Evolutionary conservation across 2,797 vertebrate species (phyloP), one percentile per base, ranked within the genome.

Genomic region (Myotis planiceps): DNA sequence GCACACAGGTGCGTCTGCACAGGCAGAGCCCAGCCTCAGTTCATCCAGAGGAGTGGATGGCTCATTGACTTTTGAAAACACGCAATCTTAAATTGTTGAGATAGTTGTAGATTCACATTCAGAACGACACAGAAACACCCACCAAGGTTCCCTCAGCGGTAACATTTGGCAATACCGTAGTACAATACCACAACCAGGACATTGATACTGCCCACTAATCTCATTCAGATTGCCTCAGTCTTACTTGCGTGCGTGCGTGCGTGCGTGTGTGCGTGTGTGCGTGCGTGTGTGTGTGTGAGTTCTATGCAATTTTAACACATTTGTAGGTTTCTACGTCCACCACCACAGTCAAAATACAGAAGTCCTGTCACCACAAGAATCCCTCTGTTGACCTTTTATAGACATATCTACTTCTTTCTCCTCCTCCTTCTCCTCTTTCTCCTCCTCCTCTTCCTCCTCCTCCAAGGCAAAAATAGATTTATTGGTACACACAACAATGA

Each of bases 1-100:
- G n/a, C 13, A 15, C 47, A 78, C 0, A 0, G 9, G 16, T 19
- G 13, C 0, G 0, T 72, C 23, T 71, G 34, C 39, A 42, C 45
- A 21, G 3, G 3, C 9, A 79, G 4, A 83, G 15, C 34, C 18
- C 45, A 39, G 42, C 51, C 66, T 82, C 18, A 3, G 6, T 14
- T 86, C 9, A n/a, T 16, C 65, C 23, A 55, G 42, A 55, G n/a
- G 13, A 21, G 7, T 5, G 27, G 80, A 49, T 13, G n/a, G 32
- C 23, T 53, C 42, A 12, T 15, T 21, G 14, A 74, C 37, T 89
- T 37, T 32, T 0, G 63, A 84, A 63, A 60, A 60, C 12, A 60
- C 3, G 25, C 13, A 75, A 75, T 21, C 5, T 10, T 68, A 81
- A 65, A 2, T 23, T 10, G 16, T 29, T 51, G 49, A 83, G 42